Percentiles rank a stretch among this genome's conserved stretches.
These are phyloP conservation scores for Drosophila atroscutellata DNA, from an alignment of 2,888 invertebrate species.

Conservation along the genomic window DNA sequence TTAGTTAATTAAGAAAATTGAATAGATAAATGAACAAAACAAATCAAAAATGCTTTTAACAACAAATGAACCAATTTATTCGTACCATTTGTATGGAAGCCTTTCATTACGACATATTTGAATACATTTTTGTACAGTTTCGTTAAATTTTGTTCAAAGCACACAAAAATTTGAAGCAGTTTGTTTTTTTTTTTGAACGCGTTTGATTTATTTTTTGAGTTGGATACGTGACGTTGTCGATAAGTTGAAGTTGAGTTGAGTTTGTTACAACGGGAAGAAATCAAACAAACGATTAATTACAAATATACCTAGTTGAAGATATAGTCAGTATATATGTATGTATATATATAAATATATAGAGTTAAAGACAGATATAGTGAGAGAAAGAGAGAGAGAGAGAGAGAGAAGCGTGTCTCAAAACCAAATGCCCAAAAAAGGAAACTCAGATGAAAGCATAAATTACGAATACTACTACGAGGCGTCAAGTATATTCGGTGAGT, in stretches of 20 bases:
- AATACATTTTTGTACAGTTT: conserved; percentile 43
- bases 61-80: conserved; percentile 81
- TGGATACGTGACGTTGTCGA: conserved; percentile 60
- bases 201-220: conserved; percentile 35
- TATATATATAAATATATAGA: conserved; percentile 47
- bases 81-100: conserved; percentile 85
- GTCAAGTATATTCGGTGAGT: conserved; percentile 40
- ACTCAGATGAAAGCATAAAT: conserved; percentile 45
- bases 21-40: conserved; percentile 47
- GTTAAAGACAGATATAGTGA: conserved; percentile 35
- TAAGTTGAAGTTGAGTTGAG: conserved; percentile 71
- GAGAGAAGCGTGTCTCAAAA: conserved; percentile 54
- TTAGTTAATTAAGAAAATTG: conserved; percentile 24
- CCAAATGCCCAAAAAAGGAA: conserved; percentile 54
- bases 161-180: conserved; percentile 63
- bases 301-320: conserved; percentile 64
- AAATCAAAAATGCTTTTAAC: conserved; percentile 35
- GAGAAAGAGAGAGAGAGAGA: conserved; percentile 16
- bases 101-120: conserved; percentile 67
- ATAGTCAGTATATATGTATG: conserved; percentile 48
- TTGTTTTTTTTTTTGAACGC: conserved; percentile 27
- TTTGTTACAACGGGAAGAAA: conserved; percentile 76
- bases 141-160: conserved; percentile 45
- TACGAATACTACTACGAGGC: conserved; percentile 49
- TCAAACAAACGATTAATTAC: conserved; percentile 77